Evolutionary conservation across 2,113 vertebrate species (phyloP).

Genomic region (Leucosticte australis): DNA sequence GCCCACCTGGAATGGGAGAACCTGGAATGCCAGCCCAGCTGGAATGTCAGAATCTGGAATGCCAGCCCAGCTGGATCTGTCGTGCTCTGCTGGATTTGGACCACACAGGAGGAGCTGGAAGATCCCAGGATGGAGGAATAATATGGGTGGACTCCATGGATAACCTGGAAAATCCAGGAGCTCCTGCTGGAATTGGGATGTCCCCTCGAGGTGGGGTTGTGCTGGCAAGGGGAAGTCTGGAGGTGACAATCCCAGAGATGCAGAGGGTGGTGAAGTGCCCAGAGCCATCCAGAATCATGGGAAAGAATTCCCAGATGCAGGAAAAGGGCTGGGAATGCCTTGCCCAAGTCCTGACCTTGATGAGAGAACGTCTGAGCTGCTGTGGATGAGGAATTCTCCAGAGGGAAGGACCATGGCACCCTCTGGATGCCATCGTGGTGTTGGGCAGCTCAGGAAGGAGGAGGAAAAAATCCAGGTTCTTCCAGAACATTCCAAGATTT

Average conservation of each 20-base stretch:
- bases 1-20: too few relatives aligned
- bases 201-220: fast-evolving
- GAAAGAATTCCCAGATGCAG: not conserved
- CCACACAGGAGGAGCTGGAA: not conserved
- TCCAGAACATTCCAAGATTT: not conserved
- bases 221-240: not conserved
- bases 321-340: not conserved
- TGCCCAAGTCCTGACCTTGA: not conserved
- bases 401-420: not conserved
- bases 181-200: not conserved
- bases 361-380: not conserved
- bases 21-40: not conserved
- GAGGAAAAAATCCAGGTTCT: not conserved
- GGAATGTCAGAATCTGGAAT: not conserved
- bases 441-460: not conserved
- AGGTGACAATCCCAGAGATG: not conserved
- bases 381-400: not conserved
- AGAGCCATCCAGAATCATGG: fast-evolving
- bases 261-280: not conserved
- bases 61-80: too few relatives aligned
- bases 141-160: fast-evolving
- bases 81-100: too few relatives aligned
- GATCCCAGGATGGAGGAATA: not conserved
- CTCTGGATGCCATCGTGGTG: fast-evolving
- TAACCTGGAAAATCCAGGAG: not conserved